These are phyloP conservation scores for Mesitornis unicolor DNA, from an alignment of 2,113 vertebrate species.

Conservation along the genomic window DNA sequence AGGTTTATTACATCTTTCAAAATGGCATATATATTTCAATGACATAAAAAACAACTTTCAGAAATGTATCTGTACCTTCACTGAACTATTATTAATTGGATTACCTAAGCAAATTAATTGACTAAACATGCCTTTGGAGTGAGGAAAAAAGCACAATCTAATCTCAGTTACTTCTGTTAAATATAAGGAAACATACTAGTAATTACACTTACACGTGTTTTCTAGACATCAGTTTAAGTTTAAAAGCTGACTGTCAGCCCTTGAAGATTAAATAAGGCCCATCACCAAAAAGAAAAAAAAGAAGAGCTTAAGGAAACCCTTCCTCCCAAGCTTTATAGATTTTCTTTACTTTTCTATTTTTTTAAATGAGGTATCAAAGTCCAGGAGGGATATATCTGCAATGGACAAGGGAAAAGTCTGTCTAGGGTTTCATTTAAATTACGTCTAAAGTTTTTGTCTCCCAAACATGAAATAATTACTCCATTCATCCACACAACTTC, in stretches of 20 bases:
- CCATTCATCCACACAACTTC: not conserved
- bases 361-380: not conserved
- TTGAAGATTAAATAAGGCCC: not conserved
- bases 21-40: not conserved
- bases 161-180: not conserved
- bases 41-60: not conserved
- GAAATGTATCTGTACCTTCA: not conserved
- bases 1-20: not conserved
- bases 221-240: not conserved
- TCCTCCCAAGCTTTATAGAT: not conserved
- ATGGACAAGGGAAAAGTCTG: rapidly evolving
- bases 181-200: not conserved
- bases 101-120: not conserved
- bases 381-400: not conserved
- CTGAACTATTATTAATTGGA: not conserved
- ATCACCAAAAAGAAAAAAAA: not conserved
- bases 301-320: not conserved
- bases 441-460: not conserved
- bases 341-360: not conserved
- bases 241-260: not conserved
- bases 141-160: not conserved
- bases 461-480: not conserved
- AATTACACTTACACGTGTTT: not conserved
- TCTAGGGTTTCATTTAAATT: not conserved
- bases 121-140: not conserved